Evolutionary conservation across 2,888 invertebrate genomes (phyloP), one percentile per base, ranked within the genome.

Genomic region (Amphipoea lucens): DNA sequence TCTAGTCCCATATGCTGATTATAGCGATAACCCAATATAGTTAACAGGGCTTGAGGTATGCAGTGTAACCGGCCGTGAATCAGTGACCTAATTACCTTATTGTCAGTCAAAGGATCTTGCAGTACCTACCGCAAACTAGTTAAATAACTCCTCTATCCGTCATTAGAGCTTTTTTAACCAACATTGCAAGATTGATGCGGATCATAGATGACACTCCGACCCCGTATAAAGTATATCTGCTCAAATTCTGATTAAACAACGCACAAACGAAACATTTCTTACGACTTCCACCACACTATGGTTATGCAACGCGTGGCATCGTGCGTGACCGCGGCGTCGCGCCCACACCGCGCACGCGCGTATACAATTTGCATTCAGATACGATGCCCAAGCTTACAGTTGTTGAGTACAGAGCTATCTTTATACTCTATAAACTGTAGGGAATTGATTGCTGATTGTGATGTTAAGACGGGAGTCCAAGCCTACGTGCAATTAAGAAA

Each of bases 261-360:
- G 40, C 17, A 3, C 9, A 70, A 70, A 40, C n/a, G 36, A 60
- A 70, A 40, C 40, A 60, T 36, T 45, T 73, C 81, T 85, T 60
- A 62, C 75, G 63, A 73, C 73, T 87, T 81, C 72, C 23, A 87
- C 87, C 82, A 74, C 51, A 36, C 79, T 60, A 23, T 74, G 76
- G 85, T 91, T 90, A 90, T 88, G 89, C 87, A 92, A 90, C 82
- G 81, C 77, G 86, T 85, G 82, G 86, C 82, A 78, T 82, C 90
- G 90, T 90, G 92, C 92, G 91, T 92, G 92, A 92, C 91, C 90
- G 88, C 85, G 81, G 87, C 83, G 87, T 87, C 87, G 85, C 91
- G 91, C 92, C 91, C 92, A 92, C 92, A 84, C 88, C 4, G 72
- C 88, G 90, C 92, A 90, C 90, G 93, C 91, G 90, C 90, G 68